Evolutionary conservation across 2,113 vertebrate species (phyloP).

Genomic region (Mobula birostris): DNA sequence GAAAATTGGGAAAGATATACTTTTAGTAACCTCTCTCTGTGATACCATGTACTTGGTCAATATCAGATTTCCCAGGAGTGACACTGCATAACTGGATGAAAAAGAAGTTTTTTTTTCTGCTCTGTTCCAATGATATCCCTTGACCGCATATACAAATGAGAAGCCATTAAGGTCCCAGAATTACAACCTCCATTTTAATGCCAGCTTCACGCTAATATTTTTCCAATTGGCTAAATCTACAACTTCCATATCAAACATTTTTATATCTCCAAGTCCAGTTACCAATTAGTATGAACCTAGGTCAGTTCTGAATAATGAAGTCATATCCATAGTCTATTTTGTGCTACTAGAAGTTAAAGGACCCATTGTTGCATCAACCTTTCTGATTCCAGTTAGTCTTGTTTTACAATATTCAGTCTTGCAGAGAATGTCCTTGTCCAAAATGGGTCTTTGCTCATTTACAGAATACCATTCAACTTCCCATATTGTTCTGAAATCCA

Average conservation of each 20-base stretch:
- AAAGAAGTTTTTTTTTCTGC: background rate
- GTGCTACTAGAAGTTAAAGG: background rate
- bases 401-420: background rate
- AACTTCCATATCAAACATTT: background rate
- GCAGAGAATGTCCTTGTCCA: background rate
- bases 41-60: background rate
- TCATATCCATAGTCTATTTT: background rate
- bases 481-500: background rate
- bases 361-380: background rate
- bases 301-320: background rate
- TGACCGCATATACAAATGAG: background rate
- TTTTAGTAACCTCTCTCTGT: background rate
- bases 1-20: background rate
- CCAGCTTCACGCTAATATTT: no score
- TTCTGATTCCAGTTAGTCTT: background rate
- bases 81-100: background rate
- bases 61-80: background rate
- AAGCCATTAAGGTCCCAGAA: background rate
- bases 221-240: no score
- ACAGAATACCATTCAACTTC: background rate
- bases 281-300: background rate
- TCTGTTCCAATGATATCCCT: no score
- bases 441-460: background rate
- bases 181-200: no score
- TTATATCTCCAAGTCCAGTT: background rate